Conservation (phyloP, 1,140 invertebrate species). For the Euura saliciscinereae region DNA sequence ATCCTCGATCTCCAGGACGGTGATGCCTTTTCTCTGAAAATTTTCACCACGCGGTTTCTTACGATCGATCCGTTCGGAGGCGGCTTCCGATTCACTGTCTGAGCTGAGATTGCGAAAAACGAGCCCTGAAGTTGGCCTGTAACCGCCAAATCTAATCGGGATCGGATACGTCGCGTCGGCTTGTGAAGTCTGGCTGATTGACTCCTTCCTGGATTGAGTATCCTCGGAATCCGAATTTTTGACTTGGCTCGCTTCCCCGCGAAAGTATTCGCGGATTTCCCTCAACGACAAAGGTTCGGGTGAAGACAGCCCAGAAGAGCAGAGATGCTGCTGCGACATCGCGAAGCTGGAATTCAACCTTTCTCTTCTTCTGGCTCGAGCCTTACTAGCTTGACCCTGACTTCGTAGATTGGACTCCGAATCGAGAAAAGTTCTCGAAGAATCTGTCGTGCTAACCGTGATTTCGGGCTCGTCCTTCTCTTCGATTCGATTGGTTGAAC, state of each 20-base stretch:
- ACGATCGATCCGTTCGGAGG: background rate
- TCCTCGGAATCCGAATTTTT: background rate
- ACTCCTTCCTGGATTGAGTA: background rate
- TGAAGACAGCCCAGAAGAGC: background rate
- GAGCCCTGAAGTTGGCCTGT: background rate
- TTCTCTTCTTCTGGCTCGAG: conserved; percentile 28
- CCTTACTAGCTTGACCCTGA: conserved; percentile 12
- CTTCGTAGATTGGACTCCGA: background rate
- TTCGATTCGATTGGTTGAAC: conserved; percentile 31
- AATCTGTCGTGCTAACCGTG: background rate
- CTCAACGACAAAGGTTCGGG: background rate
- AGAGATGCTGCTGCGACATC: background rate
- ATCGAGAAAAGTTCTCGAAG: background rate
- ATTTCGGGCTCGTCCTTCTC: conserved; percentile 39
- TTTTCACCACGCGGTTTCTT: background rate
- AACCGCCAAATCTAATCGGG: background rate
- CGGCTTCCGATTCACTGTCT: background rate
- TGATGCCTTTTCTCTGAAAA: background rate
- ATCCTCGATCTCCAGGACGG: background rate
- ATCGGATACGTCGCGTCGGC: background rate
- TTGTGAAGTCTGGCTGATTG: background rate
- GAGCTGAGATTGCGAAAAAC: background rate
- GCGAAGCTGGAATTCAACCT: background rate
- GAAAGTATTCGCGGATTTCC: background rate
- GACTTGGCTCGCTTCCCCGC: background rate